phyloP scores from a whole-genome alignment of 2,113 vertebrate species.

The Chionodraco myersi region DNA sequence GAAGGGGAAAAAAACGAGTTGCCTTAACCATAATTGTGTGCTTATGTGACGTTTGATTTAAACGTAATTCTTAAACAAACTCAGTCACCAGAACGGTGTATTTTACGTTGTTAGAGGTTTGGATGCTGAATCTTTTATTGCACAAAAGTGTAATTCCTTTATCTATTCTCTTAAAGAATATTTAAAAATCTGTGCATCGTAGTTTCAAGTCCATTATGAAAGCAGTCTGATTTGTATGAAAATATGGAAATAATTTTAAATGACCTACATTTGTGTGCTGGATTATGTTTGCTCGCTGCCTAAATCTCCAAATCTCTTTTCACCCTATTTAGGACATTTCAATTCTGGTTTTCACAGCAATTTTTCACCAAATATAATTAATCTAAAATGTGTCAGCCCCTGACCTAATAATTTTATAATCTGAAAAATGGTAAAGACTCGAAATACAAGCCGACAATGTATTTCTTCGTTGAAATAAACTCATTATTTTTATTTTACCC shows the following conservation, averaged over 20 bases:
- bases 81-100: not conserved
- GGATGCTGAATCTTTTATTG: not conserved
- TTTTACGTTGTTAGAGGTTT: not conserved
- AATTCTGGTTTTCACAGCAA: constrained; percentile 46
- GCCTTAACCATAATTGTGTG: constrained; percentile 13
- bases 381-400: constrained; percentile 45
- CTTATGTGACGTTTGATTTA: constrained; percentile 34
- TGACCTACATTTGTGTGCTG: constrained; percentile 66
- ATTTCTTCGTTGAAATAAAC: constrained; percentile 24
- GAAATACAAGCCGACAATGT: constrained; percentile 25
- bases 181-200: not conserved
- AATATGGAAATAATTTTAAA: constrained; percentile 59
- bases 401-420: constrained; percentile 55
- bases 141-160: not conserved
- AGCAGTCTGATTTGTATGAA: constrained; percentile 20
- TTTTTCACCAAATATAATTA: constrained; percentile 48
- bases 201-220: constrained; percentile 19
- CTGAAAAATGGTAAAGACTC: constrained; percentile 23
- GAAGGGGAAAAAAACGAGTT: not conserved
- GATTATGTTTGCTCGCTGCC: constrained; percentile 66
- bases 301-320: constrained; percentile 75
- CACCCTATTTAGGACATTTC: constrained; percentile 66
- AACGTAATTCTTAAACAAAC: constrained; percentile 36
- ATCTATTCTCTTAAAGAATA: constrained; percentile 16
- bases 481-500: constrained; percentile 16